Conservation (phyloP, 2,113 vertebrate genomes). For the Pelusios castaneus region DNA sequence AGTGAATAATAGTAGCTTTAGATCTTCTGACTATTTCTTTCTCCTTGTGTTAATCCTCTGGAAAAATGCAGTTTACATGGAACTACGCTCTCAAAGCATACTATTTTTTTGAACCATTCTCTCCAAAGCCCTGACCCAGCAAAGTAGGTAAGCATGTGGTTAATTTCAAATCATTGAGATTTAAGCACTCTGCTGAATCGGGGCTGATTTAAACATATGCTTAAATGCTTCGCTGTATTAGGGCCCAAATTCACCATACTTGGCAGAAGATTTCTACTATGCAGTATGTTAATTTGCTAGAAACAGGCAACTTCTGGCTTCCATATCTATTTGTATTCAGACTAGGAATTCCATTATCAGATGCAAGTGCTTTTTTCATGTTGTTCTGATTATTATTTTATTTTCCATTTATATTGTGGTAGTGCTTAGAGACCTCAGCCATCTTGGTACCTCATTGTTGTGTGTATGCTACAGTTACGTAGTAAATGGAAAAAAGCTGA, state of each 20-base stretch:
- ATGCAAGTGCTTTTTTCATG: neutral
- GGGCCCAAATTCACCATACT: neutral
- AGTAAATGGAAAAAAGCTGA: neutral
- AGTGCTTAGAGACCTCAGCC: neutral
- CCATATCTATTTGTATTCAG: neutral
- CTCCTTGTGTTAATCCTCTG: neutral
- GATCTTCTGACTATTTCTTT: neutral
- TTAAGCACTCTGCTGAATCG: neutral
- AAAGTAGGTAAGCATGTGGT: neutral
- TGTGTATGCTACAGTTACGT: neutral
- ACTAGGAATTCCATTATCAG: neutral
- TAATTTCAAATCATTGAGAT: neutral
- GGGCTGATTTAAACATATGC: neutral
- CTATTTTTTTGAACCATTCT: neutral
- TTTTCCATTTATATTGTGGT: neutral
- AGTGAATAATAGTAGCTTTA: neutral
- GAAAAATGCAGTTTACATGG: neutral
- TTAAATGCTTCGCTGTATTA: neutral
- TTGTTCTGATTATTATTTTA: neutral
- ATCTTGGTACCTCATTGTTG: neutral
- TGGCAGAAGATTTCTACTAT: neutral
- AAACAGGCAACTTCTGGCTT: neutral
- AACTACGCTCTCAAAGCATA: neutral
- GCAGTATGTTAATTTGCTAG: neutral
- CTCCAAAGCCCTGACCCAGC: neutral